These are phyloP conservation scores for Neoitamus cyanurus DNA, from an alignment of 2,888 invertebrate genomes.

Conservation along the genomic window DNA sequence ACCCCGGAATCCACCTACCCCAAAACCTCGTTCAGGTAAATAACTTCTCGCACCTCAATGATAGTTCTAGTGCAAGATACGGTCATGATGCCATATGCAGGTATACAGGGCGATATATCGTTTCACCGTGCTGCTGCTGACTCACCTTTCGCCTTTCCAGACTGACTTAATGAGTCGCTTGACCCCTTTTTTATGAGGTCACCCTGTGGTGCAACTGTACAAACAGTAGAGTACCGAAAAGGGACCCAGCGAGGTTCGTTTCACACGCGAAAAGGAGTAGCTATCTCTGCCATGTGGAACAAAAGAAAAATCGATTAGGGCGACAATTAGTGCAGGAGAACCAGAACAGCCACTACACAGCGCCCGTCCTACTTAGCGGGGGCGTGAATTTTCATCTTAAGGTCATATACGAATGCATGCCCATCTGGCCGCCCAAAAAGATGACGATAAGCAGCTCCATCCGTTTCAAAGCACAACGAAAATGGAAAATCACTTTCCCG, in stretches of 20 bases:
- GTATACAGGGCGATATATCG: background rate
- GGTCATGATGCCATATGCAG: background rate
- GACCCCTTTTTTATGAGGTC: conserved; percentile 21
- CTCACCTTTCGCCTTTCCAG: background rate
- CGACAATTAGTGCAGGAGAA: conserved; percentile 1
- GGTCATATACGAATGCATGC: background rate
- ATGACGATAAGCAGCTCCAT: background rate
- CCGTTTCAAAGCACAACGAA: background rate
- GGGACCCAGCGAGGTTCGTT: background rate
- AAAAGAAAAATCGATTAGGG: conserved; percentile 18
- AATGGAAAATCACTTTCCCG: background rate
- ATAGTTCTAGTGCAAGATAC: background rate
- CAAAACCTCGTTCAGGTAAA: conserved; percentile 65
- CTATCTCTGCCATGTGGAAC: conserved; percentile 4
- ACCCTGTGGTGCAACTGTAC: background rate
- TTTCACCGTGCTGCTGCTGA: background rate
- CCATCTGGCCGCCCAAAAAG: background rate
- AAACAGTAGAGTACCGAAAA: background rate
- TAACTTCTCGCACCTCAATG: background rate
- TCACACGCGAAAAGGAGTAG: background rate
- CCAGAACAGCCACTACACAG: background rate
- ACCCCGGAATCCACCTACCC: conserved; percentile 64
- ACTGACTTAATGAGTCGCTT: conserved; percentile 12
- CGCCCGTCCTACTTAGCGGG: background rate
- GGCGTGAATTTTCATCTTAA: background rate